Percentiles rank a stretch among this genome's conserved stretches.
Conservation (phyloP, 2,797 vertebrate species). For the Danio albolineatus region DNA sequence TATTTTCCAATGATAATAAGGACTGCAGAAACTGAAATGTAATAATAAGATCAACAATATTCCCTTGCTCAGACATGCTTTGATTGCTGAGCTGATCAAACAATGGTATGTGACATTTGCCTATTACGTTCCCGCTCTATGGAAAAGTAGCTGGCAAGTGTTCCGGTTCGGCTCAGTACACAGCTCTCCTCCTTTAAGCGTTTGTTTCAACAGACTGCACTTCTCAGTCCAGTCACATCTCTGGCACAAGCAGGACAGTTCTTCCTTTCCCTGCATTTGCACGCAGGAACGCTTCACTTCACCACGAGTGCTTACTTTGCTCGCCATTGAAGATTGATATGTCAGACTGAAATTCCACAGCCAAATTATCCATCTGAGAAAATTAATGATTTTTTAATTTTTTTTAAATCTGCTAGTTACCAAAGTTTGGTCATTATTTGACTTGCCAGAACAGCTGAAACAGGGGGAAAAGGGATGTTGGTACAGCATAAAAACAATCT, state of each 20-base stretch:
- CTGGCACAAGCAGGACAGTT: conserved; percentile 42
- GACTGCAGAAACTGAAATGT: conserved; percentile 31
- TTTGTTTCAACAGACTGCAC: conserved; percentile 49
- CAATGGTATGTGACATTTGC: conserved; percentile 59
- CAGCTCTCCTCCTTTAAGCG: conserved; percentile 22
- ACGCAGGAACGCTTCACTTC: background rate
- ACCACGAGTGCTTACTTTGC: background rate
- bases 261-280: conserved; percentile 35
- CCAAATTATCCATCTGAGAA: background rate
- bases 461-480: background rate
- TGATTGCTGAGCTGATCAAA: conserved; percentile 55
- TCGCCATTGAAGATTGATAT: background rate
- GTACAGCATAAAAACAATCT: background rate
- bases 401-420: background rate
- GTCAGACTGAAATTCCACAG: background rate
- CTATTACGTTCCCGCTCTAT: conserved; percentile 39
- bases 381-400: background rate
- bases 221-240: conserved; percentile 52
- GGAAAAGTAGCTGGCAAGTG: conserved; percentile 34
- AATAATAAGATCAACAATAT: conserved; percentile 46
- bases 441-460: background rate
- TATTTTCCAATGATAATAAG: conserved; percentile 38
- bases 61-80: conserved; percentile 34
- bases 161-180: conserved; percentile 40
- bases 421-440: conserved; percentile 16